A percentile compares a stretch with the other conserved stretches of the same genome.
Evolutionary conservation across 1,140 invertebrate genomes (phyloP).

Genomic region (Sycobia sp.): DNA sequence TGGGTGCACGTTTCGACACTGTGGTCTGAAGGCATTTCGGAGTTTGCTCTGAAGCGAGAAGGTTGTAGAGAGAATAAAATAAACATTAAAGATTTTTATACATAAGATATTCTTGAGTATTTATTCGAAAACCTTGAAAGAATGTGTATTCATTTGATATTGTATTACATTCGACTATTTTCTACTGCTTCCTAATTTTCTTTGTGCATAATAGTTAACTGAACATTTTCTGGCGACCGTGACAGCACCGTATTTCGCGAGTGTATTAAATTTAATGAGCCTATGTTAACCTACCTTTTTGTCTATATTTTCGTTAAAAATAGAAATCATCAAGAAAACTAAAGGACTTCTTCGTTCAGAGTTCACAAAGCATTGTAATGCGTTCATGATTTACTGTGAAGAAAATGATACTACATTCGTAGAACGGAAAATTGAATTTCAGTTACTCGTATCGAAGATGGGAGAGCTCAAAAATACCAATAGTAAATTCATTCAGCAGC

Average conservation of each 20-base stretch:
- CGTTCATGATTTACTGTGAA: conserved; percentile 15
- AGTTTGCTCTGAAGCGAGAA: no score
- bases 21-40: no score
- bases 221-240: conserved; percentile 3
- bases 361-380: conserved; percentile 22
- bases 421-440: conserved; percentile 32
- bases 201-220: no score
- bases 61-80: no score
- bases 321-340: not conserved
- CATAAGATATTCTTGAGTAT: no score
- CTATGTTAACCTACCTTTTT: not conserved
- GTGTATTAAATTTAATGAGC: not conserved
- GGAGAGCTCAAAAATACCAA: not conserved
- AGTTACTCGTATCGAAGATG: conserved; percentile 4
- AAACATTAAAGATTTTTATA: no score
- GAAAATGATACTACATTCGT: not conserved
- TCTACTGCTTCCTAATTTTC: no score
- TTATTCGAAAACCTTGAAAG: no score
- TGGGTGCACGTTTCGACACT: no score
- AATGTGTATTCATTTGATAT: no score
- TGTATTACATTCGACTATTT: no score
- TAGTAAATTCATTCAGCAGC: not conserved
- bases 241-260: not conserved
- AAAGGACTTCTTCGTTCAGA: not conserved
- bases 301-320: not conserved